Evolutionary conservation across 2,797 vertebrate species (phyloP), one percentile per base, ranked within the genome.

Genomic region (Eospalax fontanierii): DNA sequence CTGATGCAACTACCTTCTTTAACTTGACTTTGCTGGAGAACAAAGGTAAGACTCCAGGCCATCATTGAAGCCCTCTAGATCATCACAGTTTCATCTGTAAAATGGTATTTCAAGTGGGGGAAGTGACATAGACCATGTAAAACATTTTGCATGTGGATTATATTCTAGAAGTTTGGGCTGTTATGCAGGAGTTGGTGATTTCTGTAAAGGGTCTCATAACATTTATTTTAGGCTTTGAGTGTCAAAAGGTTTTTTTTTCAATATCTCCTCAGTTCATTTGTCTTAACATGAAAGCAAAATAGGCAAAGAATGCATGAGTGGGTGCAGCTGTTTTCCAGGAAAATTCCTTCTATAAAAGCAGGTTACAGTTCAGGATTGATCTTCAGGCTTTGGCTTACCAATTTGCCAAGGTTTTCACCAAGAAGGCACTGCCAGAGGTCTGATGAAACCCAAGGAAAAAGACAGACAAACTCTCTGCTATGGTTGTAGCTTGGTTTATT

Each of bases 401-500:
- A 65, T 5, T 4, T 71, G 2, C 12, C 79, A 46, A 33, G n/a
- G 70, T 26, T 81, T 2, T 75, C n/a, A 65, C 59, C 73, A 33
- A 54, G 12, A 74, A 83, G 7, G 14, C n/a, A 4, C 15, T 75
- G 21, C 38, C 76, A 82, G 68, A n/a, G 81, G 0, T 80, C 35
- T 3, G 0, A 33, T 4, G 86, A 65, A 24, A 35, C 46, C 21
- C 35, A 46, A 0, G 0, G 70, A 75, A 3, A 73, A 82, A 16
- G 15, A 70, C 19, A 59, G 1, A 0, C 16, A 4, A 18, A 1
- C 2, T 79, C 65, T 26, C 2, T 11, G 6, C 33, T 33, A 5
- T 63, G 9, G 74, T 75, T 0, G 0, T 59, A 35, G 80, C 91
- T 93, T 74, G n/a, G n/a, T n/a, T n/a, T 83, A 54, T 89, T 91